phyloP scores from a whole-genome alignment of 2,113 vertebrate genomes.

The Alosa alosa region DNA sequence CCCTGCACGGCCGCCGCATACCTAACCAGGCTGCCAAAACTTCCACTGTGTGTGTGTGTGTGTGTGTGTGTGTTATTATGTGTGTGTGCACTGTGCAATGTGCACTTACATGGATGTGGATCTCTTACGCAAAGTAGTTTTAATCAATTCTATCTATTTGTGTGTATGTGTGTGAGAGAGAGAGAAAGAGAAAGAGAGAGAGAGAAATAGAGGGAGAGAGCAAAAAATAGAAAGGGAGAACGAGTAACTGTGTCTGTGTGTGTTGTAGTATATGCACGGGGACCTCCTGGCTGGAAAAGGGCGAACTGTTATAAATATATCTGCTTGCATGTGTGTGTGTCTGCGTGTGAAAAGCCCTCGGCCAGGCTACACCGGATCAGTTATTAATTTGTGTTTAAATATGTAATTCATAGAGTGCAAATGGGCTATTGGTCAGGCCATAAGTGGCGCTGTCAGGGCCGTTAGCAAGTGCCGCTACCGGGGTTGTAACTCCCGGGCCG shows the following conservation, averaged over 20 bases:
- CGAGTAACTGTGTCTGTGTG: neutral
- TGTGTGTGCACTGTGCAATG: slow-evolving; percentile 36
- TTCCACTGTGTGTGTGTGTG: neutral
- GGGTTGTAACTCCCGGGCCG: slow-evolving; percentile 47
- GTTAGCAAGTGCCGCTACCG: slow-evolving; percentile 43
- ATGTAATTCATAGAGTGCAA: slow-evolving; percentile 53
- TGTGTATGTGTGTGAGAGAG: neutral
- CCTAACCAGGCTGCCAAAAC: neutral
- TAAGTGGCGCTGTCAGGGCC: slow-evolving; percentile 55
- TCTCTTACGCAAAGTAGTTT: neutral
- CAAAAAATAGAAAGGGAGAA: neutral
- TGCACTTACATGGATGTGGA: neutral
- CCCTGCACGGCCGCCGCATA: neutral
- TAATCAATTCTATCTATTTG: neutral
- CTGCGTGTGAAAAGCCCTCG: neutral
- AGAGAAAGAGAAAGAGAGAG: neutral
- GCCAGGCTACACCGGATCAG: neutral
- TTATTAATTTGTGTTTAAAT: slow-evolving; percentile 54
- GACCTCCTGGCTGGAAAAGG: neutral
- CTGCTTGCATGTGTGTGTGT: neutral
- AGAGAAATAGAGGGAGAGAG: neutral
- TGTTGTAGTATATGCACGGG: neutral
- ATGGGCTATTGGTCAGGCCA: slow-evolving; percentile 52
- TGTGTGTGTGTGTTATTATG: slow-evolving; percentile 12
- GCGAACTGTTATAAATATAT: neutral